Conservation (phyloP, 2,888 invertebrate species). For the Torymus auratus region DNA sequence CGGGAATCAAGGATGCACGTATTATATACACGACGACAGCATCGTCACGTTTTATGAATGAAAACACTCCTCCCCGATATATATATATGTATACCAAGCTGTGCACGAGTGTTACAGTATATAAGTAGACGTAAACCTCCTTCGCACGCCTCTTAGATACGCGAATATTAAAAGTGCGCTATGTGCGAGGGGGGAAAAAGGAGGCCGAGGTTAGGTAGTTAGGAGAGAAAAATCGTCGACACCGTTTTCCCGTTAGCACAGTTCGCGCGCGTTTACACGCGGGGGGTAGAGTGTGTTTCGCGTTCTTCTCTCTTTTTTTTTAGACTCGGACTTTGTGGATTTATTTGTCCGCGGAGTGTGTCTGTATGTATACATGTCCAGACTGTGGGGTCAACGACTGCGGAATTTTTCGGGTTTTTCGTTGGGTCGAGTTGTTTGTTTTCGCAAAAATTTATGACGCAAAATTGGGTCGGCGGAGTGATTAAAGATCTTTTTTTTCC, state of each 20-base stretch:
- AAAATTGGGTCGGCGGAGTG: no score
- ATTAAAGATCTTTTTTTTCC: no score
- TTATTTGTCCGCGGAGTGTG: conserved; percentile 11
- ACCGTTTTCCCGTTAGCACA: conserved; percentile 38
- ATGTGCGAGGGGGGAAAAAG: not conserved
- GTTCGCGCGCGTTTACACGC: not conserved
- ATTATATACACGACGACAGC: not conserved
- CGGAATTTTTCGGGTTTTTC: not conserved
- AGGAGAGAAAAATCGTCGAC: conserved; percentile 27
- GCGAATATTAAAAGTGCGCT: not conserved
- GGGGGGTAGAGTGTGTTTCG: not conserved
- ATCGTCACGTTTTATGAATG: no score
- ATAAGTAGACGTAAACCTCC: no score
- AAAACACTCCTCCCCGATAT: no score
- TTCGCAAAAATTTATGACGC: no score
- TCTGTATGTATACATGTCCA: no score
- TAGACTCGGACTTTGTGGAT: conserved; percentile 3
- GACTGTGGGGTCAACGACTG: conserved; percentile 11
- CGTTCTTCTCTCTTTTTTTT: conserved; percentile 13
- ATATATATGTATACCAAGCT: no score
- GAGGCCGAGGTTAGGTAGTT: conserved; percentile 15
- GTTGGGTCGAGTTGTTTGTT: no score
- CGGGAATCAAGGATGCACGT: conserved; percentile 18
- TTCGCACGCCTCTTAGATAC: no score
- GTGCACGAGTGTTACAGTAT: no score